Percentiles rank a stretch among this genome's conserved stretches.
Evolutionary conservation across 2,113 vertebrate genomes (phyloP).

Genomic region (Eptesicus fuscus): DNA sequence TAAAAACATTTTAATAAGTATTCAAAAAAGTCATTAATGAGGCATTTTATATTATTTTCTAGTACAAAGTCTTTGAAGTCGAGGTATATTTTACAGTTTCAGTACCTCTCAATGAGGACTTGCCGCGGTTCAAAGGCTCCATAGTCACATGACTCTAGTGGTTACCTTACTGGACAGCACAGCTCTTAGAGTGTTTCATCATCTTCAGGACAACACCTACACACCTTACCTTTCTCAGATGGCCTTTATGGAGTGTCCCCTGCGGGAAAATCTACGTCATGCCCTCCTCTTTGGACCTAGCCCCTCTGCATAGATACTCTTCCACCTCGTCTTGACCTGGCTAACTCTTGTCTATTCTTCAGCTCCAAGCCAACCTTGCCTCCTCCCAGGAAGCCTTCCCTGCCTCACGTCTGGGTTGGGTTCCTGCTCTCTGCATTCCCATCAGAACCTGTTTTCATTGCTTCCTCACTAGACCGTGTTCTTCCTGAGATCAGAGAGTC

Average conservation of each 20-base stretch:
- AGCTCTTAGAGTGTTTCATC: background rate
- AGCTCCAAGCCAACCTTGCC: background rate
- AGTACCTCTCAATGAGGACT: background rate
- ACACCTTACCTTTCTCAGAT: background rate
- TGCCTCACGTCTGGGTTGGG: accelerated
- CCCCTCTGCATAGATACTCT: background rate
- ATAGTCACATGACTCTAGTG: background rate
- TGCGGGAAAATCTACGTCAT: background rate
- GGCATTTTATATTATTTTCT: background rate
- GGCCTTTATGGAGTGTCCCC: background rate
- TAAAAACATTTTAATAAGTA: background rate
- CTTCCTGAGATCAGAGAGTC: background rate
- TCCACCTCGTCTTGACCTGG: background rate
- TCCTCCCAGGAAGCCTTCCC: background rate
- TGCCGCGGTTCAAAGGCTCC: background rate
- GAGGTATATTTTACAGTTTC: background rate
- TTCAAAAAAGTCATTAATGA: background rate
- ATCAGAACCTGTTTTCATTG: background rate
- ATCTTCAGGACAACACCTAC: background rate
- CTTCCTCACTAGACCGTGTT: background rate
- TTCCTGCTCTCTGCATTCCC: background rate
- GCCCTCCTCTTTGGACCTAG: background rate
- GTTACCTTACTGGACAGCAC: background rate
- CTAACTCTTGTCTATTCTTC: background rate
- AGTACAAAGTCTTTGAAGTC: background rate